Conservation (phyloP, 2,797 vertebrate genomes). For the Anabacerthia variegaticeps region DNA sequence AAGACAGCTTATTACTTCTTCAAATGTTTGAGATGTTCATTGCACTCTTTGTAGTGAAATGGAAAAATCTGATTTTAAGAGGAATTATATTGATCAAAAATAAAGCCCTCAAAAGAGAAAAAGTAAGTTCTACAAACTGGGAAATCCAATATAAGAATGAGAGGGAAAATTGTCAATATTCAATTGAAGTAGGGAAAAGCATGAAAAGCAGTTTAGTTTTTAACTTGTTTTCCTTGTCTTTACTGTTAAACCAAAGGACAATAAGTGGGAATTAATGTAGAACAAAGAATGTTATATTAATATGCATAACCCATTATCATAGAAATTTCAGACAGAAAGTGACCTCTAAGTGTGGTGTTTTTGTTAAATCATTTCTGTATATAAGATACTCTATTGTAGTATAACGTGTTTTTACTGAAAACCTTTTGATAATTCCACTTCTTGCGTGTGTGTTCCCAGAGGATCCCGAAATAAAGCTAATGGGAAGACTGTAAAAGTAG, state of each 20-base stretch:
- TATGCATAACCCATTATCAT: not conserved
- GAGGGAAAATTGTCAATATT: not conserved
- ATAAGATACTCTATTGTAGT: not conserved
- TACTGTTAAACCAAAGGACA: not conserved
- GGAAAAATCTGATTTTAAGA: not conserved
- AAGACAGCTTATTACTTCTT: not conserved
- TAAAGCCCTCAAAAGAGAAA: rapidly evolving
- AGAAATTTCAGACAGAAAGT: not conserved
- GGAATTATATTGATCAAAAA: not conserved
- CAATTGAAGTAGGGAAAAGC: not conserved
- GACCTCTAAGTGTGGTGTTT: not conserved
- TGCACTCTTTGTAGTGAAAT: not conserved
- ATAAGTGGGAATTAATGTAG: not conserved
- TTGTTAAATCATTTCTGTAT: not conserved
- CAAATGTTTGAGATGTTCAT: not conserved
- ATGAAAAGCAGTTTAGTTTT: not conserved
- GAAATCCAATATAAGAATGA: not conserved
- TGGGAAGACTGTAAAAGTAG: not conserved
- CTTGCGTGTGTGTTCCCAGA: not conserved
- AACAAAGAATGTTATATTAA: not conserved
- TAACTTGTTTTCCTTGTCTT: not conserved
- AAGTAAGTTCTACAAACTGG: not conserved
- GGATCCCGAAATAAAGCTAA: not conserved
- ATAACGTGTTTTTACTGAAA: not conserved
- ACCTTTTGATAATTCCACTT: not conserved